A percentile compares a stretch with the other conserved stretches of the same genome.
Evolutionary conservation across 2,113 vertebrate genomes (phyloP).

Genomic region (Myotis brandtii): DNA sequence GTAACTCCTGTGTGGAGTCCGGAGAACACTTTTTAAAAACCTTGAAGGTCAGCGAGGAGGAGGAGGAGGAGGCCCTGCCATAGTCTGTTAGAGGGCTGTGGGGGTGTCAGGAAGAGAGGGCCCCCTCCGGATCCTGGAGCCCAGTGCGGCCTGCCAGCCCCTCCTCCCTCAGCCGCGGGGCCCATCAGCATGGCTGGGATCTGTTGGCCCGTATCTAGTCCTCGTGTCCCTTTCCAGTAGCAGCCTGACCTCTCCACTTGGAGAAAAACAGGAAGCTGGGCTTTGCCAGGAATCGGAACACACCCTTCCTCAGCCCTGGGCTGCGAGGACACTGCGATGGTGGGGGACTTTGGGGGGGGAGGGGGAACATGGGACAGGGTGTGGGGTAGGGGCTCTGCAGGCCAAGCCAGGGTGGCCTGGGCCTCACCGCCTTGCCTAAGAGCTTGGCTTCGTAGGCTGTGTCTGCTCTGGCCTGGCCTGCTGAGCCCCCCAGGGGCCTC

Average conservation of each 20-base stretch:
- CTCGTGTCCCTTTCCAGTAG: constrained; percentile 32
- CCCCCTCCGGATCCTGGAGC: background rate
- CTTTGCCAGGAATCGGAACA: constrained; percentile 65
- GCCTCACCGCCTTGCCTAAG: background rate
- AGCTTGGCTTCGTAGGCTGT: background rate
- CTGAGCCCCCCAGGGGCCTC: background rate
- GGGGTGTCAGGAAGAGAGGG: background rate
- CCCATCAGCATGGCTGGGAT: background rate
- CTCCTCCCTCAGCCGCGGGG: background rate
- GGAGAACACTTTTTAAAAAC: background rate
- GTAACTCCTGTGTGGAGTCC: accelerated
- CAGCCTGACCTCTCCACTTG: constrained; percentile 65
- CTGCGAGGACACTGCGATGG: background rate
- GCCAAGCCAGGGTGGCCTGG: background rate
- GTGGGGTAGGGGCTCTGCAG: background rate
- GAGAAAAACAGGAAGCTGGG: constrained; percentile 79
- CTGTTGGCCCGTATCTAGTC: constrained; percentile 9
- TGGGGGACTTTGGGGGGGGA: background rate
- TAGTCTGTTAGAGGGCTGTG: background rate
- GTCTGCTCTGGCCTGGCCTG: background rate
- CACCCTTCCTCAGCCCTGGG: constrained; percentile 51
- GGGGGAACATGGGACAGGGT: background rate
- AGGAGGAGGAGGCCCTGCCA: background rate
- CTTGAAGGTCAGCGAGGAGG: background rate
- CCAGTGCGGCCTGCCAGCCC: background rate